Base-by-base conservation (phyloP, 2,888 invertebrate species). In the Sabatieria punctata region DNA sequence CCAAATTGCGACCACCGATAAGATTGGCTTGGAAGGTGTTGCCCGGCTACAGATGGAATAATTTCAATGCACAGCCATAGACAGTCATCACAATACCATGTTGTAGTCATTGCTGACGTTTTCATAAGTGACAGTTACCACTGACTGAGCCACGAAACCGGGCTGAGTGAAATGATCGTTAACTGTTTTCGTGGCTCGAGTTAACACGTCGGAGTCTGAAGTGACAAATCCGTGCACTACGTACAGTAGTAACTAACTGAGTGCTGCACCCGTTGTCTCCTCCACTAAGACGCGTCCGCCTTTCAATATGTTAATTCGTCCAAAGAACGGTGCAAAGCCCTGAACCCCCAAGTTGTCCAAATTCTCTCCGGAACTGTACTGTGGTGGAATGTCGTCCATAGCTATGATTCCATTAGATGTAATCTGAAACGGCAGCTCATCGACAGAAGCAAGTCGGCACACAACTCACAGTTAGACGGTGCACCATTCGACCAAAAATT, bases 311-410 rank as follows among this genome's bases (percentile, higher is more conserved):
- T 63, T 61, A 33, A 58, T 56, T 8, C 55, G 51, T 15, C 54
- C 58, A 43, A 57, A 62, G 51, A 61, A 62, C 2, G 63, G 63
- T 24, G 63, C 63, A 23, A 63, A 53, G 30, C 57, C 61, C 18
- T 49, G 46, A 15, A 54, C 50, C 21, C 56, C 52, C 52, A 55
- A 52, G 24, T 57, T 55, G 35, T 59, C 60, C 23, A 60, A 46
- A 15, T 50, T 49, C 18, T 48, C 48, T 21, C 49, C 49, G n/a
- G 49, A 22, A 4, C 38, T 41, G 21, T 6, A 3, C n/a, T 41
- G 25, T 15, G 57, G 46, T 23, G 45, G 44, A 11, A 54, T 18
- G 8, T 60, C 57, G 18, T 55, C 53, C 4, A 62, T 47, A 13
- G 56, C 51, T 24, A 63, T 56, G 26, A 63, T 41, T 24, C 63